These are phyloP conservation scores for Orthosia cruda DNA, from an alignment of 2,888 invertebrate genomes.

Conservation along the genomic window DNA sequence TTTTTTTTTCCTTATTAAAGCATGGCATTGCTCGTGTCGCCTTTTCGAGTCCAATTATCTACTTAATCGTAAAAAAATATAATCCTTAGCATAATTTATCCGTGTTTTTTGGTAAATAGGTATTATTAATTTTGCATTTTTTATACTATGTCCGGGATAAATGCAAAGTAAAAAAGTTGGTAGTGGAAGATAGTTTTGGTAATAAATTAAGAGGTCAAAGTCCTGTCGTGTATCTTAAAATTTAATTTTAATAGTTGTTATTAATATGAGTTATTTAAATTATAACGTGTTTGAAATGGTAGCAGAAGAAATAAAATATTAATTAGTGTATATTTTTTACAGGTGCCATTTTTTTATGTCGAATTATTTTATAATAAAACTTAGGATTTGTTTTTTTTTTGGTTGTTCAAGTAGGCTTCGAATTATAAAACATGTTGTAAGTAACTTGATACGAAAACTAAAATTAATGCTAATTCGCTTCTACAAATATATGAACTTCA, in stretches of 20 bases:
- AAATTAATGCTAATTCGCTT: slow-evolving; percentile 20
- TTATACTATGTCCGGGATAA: background rate
- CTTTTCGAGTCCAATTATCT: background rate
- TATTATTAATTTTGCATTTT: background rate
- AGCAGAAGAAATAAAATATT: slow-evolving; percentile 51
- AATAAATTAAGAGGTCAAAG: slow-evolving; percentile 19
- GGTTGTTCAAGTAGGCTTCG: background rate
- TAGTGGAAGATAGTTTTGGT: background rate
- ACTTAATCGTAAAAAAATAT: background rate
- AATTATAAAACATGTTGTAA: slow-evolving; percentile 1
- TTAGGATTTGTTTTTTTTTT: slow-evolving; percentile 18
- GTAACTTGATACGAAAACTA: slow-evolving; percentile 15
- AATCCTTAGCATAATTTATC: background rate
- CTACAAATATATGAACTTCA: background rate
- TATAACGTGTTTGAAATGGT: slow-evolving; percentile 44
- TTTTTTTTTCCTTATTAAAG: too few relatives aligned
- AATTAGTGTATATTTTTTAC: slow-evolving; percentile 48
- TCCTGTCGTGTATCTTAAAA: slow-evolving; percentile 28
- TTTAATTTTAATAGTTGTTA: slow-evolving; percentile 48
- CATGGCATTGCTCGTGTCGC: background rate
- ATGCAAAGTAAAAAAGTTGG: slow-evolving; percentile 9
- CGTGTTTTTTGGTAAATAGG: background rate
- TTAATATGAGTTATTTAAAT: slow-evolving; percentile 54
- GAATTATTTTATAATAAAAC: slow-evolving; percentile 14
- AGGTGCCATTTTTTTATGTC: slow-evolving; percentile 10